These are phyloP conservation scores for Ditula angustiorana DNA, from an alignment of 2,888 invertebrate genomes.

Conservation along the genomic window DNA sequence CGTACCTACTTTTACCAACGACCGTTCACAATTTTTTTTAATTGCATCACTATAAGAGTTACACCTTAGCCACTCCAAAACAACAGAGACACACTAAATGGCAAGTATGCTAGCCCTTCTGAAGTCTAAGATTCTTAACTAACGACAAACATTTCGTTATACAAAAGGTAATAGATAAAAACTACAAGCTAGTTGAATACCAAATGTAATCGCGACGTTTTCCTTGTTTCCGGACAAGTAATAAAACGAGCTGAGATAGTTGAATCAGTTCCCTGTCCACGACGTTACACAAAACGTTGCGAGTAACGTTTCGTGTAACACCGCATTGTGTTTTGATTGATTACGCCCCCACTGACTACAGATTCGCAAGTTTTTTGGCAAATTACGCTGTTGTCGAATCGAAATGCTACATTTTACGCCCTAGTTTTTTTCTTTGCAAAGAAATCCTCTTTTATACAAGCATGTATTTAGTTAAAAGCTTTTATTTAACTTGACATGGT, in stretches of 20 bases:
- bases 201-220: not conserved
- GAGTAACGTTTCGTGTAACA: constrained; percentile 2
- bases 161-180: not conserved
- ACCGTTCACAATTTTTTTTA: too few species aligned
- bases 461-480: too few species aligned
- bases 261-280: not conserved
- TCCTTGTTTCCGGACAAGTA: not conserved
- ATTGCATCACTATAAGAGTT: too few species aligned
- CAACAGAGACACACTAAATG: too few species aligned
- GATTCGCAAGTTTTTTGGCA: not conserved
- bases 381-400: not conserved
- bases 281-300: not conserved
- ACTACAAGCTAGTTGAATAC: not conserved
- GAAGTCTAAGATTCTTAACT: not conserved
- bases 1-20: too few species aligned
- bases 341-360: constrained; percentile 11
- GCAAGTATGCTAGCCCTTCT: too few species aligned
- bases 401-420: not conserved
- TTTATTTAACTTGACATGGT: too few species aligned
- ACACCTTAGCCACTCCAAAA: too few species aligned
- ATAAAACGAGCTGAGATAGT: not conserved
- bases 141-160: too few species aligned
- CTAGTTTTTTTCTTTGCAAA: not conserved
- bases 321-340: constrained; percentile 31
- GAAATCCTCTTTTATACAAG: too few species aligned